phyloP scores from a whole-genome alignment of 64 coral and sea anemone genomes.

The Actinia equina region DNA sequence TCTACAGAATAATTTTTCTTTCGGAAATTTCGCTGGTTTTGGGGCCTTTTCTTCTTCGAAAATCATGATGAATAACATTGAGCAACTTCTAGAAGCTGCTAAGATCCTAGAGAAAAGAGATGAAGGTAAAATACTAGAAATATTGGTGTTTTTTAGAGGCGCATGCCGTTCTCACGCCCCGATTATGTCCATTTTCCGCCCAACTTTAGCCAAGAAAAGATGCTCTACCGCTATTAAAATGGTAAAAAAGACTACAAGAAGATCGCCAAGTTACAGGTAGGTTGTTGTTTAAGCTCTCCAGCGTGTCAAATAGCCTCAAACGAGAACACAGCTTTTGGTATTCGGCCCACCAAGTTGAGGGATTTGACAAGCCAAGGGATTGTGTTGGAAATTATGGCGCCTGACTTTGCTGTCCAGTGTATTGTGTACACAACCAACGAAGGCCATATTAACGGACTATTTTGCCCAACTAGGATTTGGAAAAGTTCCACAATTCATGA shows the following conservation, averaged over 20 bases:
- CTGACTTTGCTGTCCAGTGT: constrained; percentile 74
- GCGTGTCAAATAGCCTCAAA: neutral
- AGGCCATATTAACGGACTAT: constrained; percentile 51
- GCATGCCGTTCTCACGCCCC: constrained; percentile 94
- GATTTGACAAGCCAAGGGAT: constrained; percentile 26
- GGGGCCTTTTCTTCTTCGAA: constrained; percentile 44
- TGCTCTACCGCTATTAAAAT: constrained; percentile 75
- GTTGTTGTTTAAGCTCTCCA: neutral
- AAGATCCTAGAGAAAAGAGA: constrained; percentile 60
- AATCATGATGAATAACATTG: constrained; percentile 87
- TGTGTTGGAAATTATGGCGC: constrained; percentile 85
- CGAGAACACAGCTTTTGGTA: neutral
- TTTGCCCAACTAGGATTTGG: neutral
- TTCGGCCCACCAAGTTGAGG: constrained; percentile 5
- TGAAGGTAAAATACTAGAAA: constrained; percentile 2
- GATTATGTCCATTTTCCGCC: constrained; percentile 95
- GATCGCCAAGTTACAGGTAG: constrained; percentile 95
- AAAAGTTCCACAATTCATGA: neutral
- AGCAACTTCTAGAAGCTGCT: constrained; percentile 91
- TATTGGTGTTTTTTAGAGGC: constrained; percentile 60
- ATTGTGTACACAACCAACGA: constrained; percentile 78
- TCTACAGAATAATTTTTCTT: constrained; percentile 77
- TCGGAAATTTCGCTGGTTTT: constrained; percentile 60
- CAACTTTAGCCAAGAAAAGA: constrained; percentile 94
- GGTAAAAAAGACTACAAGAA: constrained; percentile 82